phyloP scores from a whole-genome alignment of 2,797 vertebrate species.

The Hyperoplus immaculatus region DNA sequence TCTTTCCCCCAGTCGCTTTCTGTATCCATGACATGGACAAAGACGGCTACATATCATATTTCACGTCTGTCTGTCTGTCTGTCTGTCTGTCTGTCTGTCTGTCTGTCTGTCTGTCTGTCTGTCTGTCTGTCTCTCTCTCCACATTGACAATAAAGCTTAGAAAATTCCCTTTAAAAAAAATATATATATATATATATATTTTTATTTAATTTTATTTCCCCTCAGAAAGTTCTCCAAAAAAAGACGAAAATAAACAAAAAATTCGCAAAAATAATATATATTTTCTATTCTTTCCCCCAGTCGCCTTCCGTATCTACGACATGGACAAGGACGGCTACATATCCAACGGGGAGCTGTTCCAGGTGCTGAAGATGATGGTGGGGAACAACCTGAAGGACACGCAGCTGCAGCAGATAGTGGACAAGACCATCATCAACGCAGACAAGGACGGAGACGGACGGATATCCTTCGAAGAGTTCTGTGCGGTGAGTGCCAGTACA shows the following conservation, averaged over 20 bases:
- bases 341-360: constrained; percentile 95
- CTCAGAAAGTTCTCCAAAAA: too few species aligned
- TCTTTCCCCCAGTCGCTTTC: too few species aligned
- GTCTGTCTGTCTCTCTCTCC: too few species aligned
- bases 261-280: background rate
- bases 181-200: too few species aligned
- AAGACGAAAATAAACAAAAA: too few species aligned
- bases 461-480: constrained; percentile 96
- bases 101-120: too few species aligned
- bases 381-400: constrained; percentile 97
- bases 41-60: too few species aligned
- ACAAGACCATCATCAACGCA: constrained; percentile 90
- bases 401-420: constrained; percentile 93
- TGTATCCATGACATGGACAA: constrained; percentile 88
- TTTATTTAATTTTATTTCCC: too few species aligned
- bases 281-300: background rate
- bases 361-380: constrained; percentile 97
- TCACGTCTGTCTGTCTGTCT: too few species aligned
- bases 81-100: background rate
- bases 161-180: too few species aligned
- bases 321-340: constrained; percentile 97
- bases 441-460: constrained; percentile 93
- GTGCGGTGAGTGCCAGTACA: constrained; percentile 85
- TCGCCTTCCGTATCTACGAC: constrained; percentile 91
- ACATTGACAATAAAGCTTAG: too few species aligned